A percentile compares a stretch with the other conserved stretches of the same genome.
Evolutionary conservation across 2,888 invertebrate species (phyloP).

Genomic region (Eupithecia centaureata): DNA sequence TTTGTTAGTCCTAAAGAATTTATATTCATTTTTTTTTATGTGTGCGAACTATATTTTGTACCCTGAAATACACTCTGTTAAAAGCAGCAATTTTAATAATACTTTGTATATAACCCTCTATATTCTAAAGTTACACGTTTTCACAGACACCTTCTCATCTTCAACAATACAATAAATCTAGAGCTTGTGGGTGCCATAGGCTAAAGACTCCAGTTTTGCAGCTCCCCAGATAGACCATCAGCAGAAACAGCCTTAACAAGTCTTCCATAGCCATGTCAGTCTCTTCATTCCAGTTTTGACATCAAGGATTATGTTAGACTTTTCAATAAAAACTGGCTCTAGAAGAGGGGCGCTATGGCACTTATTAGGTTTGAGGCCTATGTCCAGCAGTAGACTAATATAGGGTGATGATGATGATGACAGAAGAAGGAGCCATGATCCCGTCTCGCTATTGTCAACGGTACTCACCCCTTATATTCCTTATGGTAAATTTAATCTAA

Average conservation of each 20-base stretch:
- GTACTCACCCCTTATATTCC: too few relatives aligned
- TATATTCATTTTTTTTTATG: slow-evolving; percentile 8
- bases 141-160: slow-evolving; percentile 97
- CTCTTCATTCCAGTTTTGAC: slow-evolving; percentile 98
- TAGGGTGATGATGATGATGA: too few relatives aligned
- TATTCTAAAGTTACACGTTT: slow-evolving; percentile 93
- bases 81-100: slow-evolving; percentile 98
- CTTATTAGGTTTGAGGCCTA: too few relatives aligned
- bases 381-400: too few relatives aligned
- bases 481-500: neutral
- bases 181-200: slow-evolving; percentile 96
- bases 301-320: slow-evolving; percentile 96
- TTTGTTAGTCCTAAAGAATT: too few relatives aligned
- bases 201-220: slow-evolving; percentile 94
- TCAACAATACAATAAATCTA: slow-evolving; percentile 97
- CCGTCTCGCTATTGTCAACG: too few relatives aligned
- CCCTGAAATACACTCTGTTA: slow-evolving; percentile 89
- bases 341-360: too few relatives aligned
- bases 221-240: slow-evolving; percentile 98
- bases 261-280: slow-evolving; percentile 96
- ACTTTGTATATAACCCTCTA: slow-evolving; percentile 95
- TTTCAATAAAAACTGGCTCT: slow-evolving; percentile 95
- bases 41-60: slow-evolving; percentile 27
- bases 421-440: too few relatives aligned
- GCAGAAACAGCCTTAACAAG: slow-evolving; percentile 89